phyloP scores from a whole-genome alignment of 2,888 invertebrate species.

The Cerastis leucographa region DNA sequence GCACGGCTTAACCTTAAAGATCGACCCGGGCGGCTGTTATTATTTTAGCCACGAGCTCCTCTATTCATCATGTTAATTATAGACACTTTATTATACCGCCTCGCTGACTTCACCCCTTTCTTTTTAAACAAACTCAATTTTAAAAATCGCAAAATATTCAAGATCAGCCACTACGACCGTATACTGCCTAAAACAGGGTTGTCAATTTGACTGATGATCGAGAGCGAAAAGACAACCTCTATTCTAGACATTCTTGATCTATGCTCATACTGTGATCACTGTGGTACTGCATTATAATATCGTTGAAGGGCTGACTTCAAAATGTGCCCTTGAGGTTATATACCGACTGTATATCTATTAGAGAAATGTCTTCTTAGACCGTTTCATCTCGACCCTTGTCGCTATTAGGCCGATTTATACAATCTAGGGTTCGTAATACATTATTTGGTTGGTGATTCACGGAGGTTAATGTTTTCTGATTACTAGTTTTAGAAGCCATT shows the following conservation, averaged over 20 bases:
- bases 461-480: constrained; percentile 22
- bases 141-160: neutral
- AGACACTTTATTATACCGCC: constrained; percentile 58
- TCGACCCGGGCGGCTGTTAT: too few species aligned
- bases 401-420: constrained; percentile 50
- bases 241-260: too few species aligned
- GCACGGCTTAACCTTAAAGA: too few species aligned
- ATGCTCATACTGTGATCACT: constrained; percentile 7
- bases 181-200: neutral
- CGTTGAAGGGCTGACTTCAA: constrained; percentile 40
- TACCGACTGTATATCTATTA: constrained; percentile 41
- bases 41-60: too few species aligned
- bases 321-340: constrained; percentile 38
- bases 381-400: constrained; percentile 50
- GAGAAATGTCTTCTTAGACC: constrained; percentile 44
- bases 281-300: constrained; percentile 26
- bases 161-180: neutral
- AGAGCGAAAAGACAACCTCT: neutral
- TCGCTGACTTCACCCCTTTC: constrained; percentile 52
- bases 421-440: constrained; percentile 50
- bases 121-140: constrained; percentile 63
- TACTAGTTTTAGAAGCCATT: constrained; percentile 5
- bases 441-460: constrained; percentile 34
- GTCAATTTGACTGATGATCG: neutral
- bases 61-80: constrained; percentile 66